These are phyloP conservation scores for Holocentrus rufus DNA, from an alignment of 2,797 vertebrate genomes.

Conservation along the genomic window DNA sequence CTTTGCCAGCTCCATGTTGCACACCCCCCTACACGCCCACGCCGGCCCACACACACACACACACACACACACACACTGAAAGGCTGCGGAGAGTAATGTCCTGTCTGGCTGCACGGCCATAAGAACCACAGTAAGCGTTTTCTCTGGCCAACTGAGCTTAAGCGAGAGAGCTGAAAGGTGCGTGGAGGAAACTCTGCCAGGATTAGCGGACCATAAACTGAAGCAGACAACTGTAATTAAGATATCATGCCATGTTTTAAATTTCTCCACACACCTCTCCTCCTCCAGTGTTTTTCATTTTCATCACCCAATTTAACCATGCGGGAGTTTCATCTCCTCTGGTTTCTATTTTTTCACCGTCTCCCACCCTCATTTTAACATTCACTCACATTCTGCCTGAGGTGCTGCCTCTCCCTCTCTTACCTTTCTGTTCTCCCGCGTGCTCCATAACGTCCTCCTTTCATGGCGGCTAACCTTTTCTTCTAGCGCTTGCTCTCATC, in stretches of 20 bases:
- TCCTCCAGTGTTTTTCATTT: conserved; percentile 28
- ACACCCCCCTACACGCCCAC: conserved; percentile 61
- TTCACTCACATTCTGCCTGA: background rate
- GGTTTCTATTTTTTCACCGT: conserved; percentile 30
- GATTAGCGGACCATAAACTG: conserved; percentile 11
- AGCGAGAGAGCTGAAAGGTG: conserved; percentile 28
- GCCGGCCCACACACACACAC: conserved; percentile 58
- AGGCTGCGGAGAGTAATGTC: conserved; percentile 66
- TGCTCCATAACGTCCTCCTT: background rate
- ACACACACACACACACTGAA: conserved; percentile 54
- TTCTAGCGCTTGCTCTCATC: background rate
- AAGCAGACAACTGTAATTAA: conserved; percentile 35
- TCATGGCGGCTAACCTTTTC: background rate
- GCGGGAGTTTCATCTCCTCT: conserved; percentile 45
- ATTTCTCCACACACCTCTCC: conserved; percentile 25
- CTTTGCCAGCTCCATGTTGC: conserved; percentile 54
- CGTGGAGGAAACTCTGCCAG: conserved; percentile 38
- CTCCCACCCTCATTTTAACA: background rate
- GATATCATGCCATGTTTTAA: conserved; percentile 25
- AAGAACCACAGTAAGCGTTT: conserved; percentile 60
- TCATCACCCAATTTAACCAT: conserved; percentile 48
- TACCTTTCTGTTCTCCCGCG: background rate
- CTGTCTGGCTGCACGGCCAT: conserved; percentile 59
- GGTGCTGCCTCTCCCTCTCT: conserved; percentile 4
- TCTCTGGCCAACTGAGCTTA: conserved; percentile 58